These are phyloP conservation scores for Blastobasis adustella DNA, from an alignment of 2,888 invertebrate genomes.

Conservation along the genomic window DNA sequence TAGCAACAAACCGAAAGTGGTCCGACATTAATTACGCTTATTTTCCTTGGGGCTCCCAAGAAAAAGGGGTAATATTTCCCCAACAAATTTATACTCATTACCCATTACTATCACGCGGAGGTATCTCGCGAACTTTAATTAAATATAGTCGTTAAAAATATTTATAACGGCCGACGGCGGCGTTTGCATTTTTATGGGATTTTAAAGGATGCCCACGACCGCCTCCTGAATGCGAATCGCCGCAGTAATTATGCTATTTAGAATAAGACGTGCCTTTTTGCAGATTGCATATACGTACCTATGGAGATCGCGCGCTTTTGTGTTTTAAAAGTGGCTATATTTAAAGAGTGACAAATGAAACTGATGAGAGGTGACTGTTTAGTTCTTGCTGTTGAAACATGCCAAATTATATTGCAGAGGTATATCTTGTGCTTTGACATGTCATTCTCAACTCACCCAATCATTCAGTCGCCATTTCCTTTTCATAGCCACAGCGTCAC, in stretches of 20 bases:
- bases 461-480: too few species aligned
- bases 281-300: not conserved
- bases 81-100: conserved; percentile 23
- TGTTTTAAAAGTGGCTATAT: not conserved
- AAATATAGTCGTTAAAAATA: conserved; percentile 66
- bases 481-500: too few species aligned
- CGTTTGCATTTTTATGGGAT: conserved; percentile 62
- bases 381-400: too few species aligned
- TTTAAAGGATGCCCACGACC: conserved; percentile 35
- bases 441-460: too few species aligned
- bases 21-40: too few species aligned
- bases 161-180: conserved; percentile 50
- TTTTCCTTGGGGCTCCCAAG: not conserved
- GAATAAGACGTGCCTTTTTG: conserved; percentile 14
- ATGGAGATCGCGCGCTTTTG: not conserved
- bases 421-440: too few species aligned
- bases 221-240: conserved; percentile 24
- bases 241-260: conserved; percentile 13
- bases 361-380: too few species aligned
- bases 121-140: conserved; percentile 46
- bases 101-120: conserved; percentile 27
- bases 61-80: conserved; percentile 8
- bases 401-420: too few species aligned
- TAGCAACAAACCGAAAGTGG: too few species aligned
- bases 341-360: too few species aligned